phyloP scores from a whole-genome alignment of 2,797 vertebrate genomes.

The Artibeus jamaicensis region DNA sequence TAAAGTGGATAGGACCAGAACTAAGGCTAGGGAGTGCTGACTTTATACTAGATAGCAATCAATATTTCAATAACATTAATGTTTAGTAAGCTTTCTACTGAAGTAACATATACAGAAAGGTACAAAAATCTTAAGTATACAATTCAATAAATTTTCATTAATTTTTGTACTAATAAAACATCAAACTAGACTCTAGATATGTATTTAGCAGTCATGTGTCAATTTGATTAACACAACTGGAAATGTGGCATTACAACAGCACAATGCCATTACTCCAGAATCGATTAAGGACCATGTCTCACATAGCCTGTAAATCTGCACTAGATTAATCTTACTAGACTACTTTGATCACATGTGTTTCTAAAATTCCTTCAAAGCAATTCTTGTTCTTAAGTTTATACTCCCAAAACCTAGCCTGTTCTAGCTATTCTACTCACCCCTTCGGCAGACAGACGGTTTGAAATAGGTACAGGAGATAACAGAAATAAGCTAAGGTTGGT shows the following conservation, averaged over 20 bases:
- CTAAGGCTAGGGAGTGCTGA: background rate
- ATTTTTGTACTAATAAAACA: conserved; percentile 2
- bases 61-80: background rate
- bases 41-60: background rate
- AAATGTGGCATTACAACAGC: background rate
- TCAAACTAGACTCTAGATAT: background rate
- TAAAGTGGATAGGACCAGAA: background rate
- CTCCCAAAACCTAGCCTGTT: background rate
- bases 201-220: background rate
- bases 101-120: conserved; percentile 3
- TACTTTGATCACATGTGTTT: background rate
- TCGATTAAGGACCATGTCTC: background rate
- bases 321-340: background rate
- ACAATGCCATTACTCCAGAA: background rate
- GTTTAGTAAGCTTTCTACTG: background rate
- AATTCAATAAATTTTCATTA: conserved; percentile 15
- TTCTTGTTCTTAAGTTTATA: conserved; percentile 23
- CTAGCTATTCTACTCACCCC: background rate
- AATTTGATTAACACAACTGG: conserved; percentile 2
- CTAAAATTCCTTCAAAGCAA: conserved; percentile 38
- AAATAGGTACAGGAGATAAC: background rate
- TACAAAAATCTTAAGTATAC: background rate
- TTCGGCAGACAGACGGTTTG: background rate
- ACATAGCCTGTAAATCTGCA: background rate
- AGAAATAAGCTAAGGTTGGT: background rate